A percentile compares a stretch with the other conserved stretches of the same genome.
These are phyloP conservation scores for human (Homo sapiens) DNA, from an alignment of 2,113 vertebrate species.

Conservation along the genomic window DNA sequence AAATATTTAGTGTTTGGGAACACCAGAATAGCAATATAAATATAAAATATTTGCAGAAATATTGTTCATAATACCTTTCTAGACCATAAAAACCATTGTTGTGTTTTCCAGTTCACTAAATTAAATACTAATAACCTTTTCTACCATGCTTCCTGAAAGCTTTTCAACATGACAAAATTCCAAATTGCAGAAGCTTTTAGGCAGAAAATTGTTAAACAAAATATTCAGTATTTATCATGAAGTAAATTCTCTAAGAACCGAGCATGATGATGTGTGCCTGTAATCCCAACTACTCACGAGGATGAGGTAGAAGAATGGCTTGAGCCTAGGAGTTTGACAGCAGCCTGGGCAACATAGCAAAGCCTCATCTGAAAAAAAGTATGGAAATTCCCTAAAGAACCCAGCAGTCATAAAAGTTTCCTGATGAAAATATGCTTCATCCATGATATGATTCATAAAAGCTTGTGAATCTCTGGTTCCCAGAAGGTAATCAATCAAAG, in stretches of 20 bases:
- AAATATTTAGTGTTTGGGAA: not conserved
- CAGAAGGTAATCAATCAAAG: not conserved
- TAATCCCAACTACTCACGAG: no score
- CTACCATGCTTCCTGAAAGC: not conserved
- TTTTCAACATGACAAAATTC: slow-evolving; percentile 1
- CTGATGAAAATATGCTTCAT: slow-evolving; percentile 31
- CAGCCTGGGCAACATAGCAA: no score
- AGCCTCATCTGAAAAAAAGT: no score
- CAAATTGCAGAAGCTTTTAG: not conserved
- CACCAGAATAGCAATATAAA: not conserved
- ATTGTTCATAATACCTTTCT: not conserved
- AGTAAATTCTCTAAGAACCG: no score
- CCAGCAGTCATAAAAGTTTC: not conserved
- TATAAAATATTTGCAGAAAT: slow-evolving; percentile 26
- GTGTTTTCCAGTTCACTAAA: slow-evolving; percentile 37
- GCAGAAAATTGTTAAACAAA: slow-evolving; percentile 18
- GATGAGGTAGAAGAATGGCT: no score
- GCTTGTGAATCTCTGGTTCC: not conserved
- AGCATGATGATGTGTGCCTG: no score
- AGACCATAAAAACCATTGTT: not conserved
- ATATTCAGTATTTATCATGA: not conserved
- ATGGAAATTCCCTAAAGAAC: slow-evolving; percentile 14
- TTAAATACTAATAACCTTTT: slow-evolving; percentile 36
- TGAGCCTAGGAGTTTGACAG: no score
- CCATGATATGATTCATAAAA: not conserved